Conservation (phyloP, 2,113 vertebrate genomes). For the Toxotes chatareus region DNA sequence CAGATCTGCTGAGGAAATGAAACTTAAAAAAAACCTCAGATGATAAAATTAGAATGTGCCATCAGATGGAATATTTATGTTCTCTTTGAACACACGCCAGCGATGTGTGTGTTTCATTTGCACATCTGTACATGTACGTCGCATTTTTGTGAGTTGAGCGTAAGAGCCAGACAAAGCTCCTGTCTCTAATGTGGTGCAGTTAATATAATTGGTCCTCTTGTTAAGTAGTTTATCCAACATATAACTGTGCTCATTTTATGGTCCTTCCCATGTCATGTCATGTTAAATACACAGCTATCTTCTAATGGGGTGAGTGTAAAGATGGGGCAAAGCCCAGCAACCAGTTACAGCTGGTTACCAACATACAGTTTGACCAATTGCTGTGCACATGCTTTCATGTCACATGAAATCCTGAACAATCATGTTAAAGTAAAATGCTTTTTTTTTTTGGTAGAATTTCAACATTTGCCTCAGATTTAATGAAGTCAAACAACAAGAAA, state of each 20-base stretch:
- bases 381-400: neutral
- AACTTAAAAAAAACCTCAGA: conserved; percentile 27
- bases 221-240: conserved; percentile 40
- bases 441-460: conserved; percentile 13
- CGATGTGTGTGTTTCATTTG: conserved; percentile 42
- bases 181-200: conserved; percentile 30
- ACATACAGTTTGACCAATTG: conserved; percentile 1
- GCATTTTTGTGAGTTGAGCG: conserved; percentile 27
- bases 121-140: conserved; percentile 30
- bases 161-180: conserved; percentile 20
- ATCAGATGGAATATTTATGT: conserved; percentile 55
- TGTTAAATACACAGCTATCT: conserved; percentile 22
- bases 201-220: conserved; percentile 30
- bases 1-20: conserved; percentile 43
- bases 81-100: conserved; percentile 45
- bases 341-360: conserved; percentile 14
- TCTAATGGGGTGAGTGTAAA: conserved; percentile 28
- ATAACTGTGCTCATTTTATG: conserved; percentile 16
- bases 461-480: conserved; percentile 24
- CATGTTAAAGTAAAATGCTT: neutral
- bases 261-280: conserved; percentile 20
- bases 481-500: conserved; percentile 18
- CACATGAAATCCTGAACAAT: neutral
- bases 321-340: conserved; percentile 37
- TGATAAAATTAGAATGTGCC: conserved; percentile 54